Percentiles rank a stretch among this genome's conserved stretches.
Conservation (phyloP, 2,113 vertebrate species). For the Propithecus coquereli region DNA sequence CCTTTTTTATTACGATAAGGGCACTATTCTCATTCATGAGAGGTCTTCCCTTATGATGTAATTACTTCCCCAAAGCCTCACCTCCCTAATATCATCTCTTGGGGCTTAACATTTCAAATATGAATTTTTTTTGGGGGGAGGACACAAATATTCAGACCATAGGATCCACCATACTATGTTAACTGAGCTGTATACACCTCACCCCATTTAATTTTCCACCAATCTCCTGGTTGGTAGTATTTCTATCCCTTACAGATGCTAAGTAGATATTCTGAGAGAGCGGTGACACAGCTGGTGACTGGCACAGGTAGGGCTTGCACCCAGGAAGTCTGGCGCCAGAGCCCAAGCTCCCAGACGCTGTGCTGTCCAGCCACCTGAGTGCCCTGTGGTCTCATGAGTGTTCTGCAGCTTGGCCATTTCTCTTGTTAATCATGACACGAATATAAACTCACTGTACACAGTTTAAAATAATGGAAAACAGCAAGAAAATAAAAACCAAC, state of each 20-base stretch:
- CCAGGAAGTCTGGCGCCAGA: neutral
- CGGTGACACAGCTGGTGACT: neutral
- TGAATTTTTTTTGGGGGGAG: neutral
- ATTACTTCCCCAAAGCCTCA: neutral
- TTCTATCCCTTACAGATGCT: neutral
- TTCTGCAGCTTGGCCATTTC: neutral
- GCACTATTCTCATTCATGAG: neutral
- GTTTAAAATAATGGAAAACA: neutral
- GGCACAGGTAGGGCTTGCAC: neutral
- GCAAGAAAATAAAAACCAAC: neutral
- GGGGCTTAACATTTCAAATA: neutral
- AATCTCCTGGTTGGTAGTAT: neutral
- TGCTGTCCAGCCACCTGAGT: neutral
- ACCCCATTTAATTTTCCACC: neutral
- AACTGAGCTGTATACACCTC: neutral
- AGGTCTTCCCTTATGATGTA: neutral
- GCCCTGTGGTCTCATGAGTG: rapidly evolving
- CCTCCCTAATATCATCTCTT: neutral
- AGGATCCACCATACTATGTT: neutral
- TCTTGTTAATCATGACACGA: neutral
- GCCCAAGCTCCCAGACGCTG: neutral
- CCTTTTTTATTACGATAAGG: neutral
- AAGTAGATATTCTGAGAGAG: neutral
- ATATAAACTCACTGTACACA: neutral
- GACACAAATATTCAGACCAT: neutral